Evolutionary conservation across 2,113 vertebrate species (phyloP), one percentile per base, ranked within the genome.

Genomic region (Phalacrocorax brasilianus): DNA sequence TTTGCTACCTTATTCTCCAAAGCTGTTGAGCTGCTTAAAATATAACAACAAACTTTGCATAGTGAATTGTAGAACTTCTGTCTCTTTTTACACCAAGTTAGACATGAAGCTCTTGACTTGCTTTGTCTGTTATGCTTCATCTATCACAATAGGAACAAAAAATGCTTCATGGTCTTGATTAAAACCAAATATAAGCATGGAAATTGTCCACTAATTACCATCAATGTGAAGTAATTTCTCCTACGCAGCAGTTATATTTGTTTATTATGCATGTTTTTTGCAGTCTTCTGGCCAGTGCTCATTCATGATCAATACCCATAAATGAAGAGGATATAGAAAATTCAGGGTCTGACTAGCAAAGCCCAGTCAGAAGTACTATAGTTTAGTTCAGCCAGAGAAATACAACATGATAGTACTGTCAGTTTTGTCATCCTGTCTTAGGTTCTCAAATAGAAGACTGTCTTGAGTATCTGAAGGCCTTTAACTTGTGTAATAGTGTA

Each of bases 201-300:
- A 93, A 96, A 91, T 94, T 95, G 35, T 23, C 56, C 8, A 18
- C 75, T 96, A 96, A 97, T 95, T 96, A 74, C 89, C 88, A 84
- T 91, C 84, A 93, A 77, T 59, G 24, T 70, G 65, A 91, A 94
- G n/a, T 67, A 40, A 83, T 94, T 96, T 96, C 70, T 96, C 33
- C 85, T 74, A 26, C 4, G 7, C 59, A 91, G 61, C 85, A 91
- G 77, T 74, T 86, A 33, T 79, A 84, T 88, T 94, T 94, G 84
- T 93, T 96, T 95, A 53, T 93, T 91, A 89, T 61, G 44, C 70
- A 62, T 62, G 58, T 89, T 95, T 97, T 50, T 78, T 92, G 22
- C 65, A 89, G 78, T 85, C 65, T 86, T 70, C 70, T 88, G 86
- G 45, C 40, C 53, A 83, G 42, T 70, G 86, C 26, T 94, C 26